Base-by-base conservation (phyloP, 2,797 vertebrate genomes). In the Acridotheres tristis region DNA sequence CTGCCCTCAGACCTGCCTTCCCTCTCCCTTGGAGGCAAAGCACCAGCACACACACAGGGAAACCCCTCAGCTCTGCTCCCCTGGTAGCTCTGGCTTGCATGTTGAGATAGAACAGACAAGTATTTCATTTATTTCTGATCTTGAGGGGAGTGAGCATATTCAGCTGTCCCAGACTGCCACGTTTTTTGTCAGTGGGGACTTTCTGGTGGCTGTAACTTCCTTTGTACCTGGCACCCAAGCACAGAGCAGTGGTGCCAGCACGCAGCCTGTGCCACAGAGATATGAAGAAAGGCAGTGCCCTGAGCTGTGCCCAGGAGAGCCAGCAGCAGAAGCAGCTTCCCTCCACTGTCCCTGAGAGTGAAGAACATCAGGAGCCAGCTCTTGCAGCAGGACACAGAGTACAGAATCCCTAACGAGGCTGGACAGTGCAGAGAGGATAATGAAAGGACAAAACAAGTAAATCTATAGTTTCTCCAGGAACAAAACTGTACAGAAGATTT, bases 261-360 rank as follows among this genome's bases (percentile, higher is more conserved):
- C 0, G 0, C 29, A 51, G 61, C 50, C n/a, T n/a, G 40, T 51
- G 77, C 17, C 22, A 40, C 4, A 12, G 30, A 36, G 19, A 30
- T 0, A 0, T 1, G 8, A 68, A 32, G n/a, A 45, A 72, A 53
- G n/a, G 29, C 43, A 66, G 23, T 3, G 5, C 22, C 47, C 29
- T 48, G 40, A 51, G 34, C 0, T 26, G 42, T 72, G 17, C 11
- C 11, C 5, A 2, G 50, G 32, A 89, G 7, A 55, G 5, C 7
- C 20, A 36, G 32, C 2, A 2, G 65, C 61, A 92, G 61, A 43
- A 76, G 40, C 69, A 74, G 50, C 63, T 85, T 27, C 1, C 32
- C 21, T 40, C 21, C 2, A 0, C 7, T 62, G 32, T 38, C 12
- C 38, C 30, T 5, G 20, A 45, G 25, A 57, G 42, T 1, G 1